Conservation (phyloP, 2,797 vertebrate species). For the Acipenser transmontanus region DNA sequence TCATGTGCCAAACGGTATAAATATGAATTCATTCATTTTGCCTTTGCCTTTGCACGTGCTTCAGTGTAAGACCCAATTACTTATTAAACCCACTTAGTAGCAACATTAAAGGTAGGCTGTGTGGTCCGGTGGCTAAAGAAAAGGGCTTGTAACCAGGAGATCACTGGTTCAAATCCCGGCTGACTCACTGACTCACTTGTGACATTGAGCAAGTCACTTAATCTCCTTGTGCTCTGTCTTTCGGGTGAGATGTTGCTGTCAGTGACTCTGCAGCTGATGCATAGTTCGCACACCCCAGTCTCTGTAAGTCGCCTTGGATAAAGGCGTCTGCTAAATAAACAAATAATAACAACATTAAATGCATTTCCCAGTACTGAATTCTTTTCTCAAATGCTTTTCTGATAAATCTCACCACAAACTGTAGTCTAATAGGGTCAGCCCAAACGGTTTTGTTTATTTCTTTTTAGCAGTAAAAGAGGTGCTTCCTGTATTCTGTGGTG, state of each 20-base stretch:
- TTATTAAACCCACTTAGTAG: not conserved
- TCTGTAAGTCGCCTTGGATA: conserved; percentile 13
- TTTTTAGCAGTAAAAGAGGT: not conserved
- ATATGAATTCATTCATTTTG: not conserved
- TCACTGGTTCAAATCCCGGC: not conserved
- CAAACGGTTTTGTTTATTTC: not conserved
- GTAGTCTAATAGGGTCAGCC: not conserved
- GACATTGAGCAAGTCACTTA: not conserved
- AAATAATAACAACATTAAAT: conserved; percentile 6
- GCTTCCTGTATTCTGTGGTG: not conserved
- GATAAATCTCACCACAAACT: conserved; percentile 15
- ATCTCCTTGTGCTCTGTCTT: no score
- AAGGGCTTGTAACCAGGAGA: not conserved
- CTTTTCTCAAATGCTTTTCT: conserved; percentile 10
- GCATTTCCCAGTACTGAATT: conserved; percentile 25
- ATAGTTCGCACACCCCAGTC: no score
- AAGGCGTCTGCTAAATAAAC: not conserved
- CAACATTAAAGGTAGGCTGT: no score
- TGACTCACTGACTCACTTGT: not conserved
- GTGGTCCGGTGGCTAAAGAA: no score
- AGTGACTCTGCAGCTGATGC: conserved; percentile 23
- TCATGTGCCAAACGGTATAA: conserved; percentile 89
- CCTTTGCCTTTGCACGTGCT: not conserved
- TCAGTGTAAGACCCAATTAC: not conserved
- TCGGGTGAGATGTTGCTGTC: not conserved